Base-by-base conservation (phyloP, 1,140 invertebrate genomes). In the Anastatus disparis region DNA sequence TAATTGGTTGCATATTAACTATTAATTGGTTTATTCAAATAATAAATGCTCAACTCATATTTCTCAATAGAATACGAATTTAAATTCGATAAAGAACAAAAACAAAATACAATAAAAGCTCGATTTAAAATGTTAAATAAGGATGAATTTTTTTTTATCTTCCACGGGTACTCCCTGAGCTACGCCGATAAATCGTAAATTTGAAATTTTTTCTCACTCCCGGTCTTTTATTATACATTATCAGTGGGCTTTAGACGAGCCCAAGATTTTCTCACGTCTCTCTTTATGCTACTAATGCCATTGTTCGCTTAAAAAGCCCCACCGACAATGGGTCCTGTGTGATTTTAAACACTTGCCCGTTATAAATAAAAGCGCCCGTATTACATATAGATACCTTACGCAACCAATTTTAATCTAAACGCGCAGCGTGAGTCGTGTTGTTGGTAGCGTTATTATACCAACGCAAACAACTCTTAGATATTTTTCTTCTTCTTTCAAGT, bases 211-310 rank as follows among this genome's bases (percentile, higher is more conserved):
- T 53, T 13, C 62, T 17, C 7, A 66, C 63, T 56, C 50, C 52
- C 38, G 35, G 52, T 55, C 63, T 55, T 56, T n/a, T 40, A 64
- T 52, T 52, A 27, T 64, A 38, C 24, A 55, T 46, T 53, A 31
- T 22, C 29, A 3, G 6, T 38, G 46, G 15, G 27, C 27, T 29
- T 20, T 8, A 6, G 9, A 20, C 48, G 50, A 1, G 26, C 26
- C 31, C 15, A 17, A 42, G 65, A 67, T 67, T 67, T 58, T 67
- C 65, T 67, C 65, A 58, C 65, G 65, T 58, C 27, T 56, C 24
- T 48, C 62, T 20, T 13, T 24, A 24, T 53, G 35, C 48, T 40
- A 53, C 38, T 38, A 64, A 65, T 55, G 50, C 50, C 53, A 67
- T 67, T 67, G 65, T 67, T 58, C 53, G 52, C n/a, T n/a, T n/a